Conservation (phyloP, 2,113 vertebrate genomes). For the Tauraco erythrolophus region DNA sequence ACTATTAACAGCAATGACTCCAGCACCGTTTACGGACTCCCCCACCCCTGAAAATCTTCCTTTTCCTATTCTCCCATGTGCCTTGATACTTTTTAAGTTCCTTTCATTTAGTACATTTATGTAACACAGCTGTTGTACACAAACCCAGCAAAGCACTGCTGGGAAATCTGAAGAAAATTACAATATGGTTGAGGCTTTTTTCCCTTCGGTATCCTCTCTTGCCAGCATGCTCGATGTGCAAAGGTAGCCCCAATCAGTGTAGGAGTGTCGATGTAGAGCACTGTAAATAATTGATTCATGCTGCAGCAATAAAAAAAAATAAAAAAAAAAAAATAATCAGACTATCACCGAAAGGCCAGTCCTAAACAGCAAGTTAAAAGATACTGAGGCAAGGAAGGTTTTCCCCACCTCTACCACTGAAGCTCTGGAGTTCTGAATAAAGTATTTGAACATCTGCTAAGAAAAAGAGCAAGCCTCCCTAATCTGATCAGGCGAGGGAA, state of each 20-base stretch:
- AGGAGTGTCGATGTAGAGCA: background rate
- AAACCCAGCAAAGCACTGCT: background rate
- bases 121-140: background rate
- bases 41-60: background rate
- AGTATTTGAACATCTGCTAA: background rate
- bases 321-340: background rate
- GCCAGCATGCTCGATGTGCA: accelerated
- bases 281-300: background rate
- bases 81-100: background rate
- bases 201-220: background rate
- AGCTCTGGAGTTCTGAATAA: background rate
- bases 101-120: background rate
- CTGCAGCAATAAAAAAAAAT: background rate
- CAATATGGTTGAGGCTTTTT: background rate
- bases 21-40: background rate
- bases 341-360: background rate
- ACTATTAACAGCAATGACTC: background rate
- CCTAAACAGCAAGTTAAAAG: background rate
- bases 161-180: background rate
- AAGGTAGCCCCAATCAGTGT: background rate
- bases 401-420: background rate
- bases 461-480: background rate
- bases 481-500: background rate
- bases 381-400: accelerated
- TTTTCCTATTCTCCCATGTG: background rate